Evolutionary conservation across 2,888 invertebrate species (phyloP), one percentile per base, ranked within the genome.

Genomic region (Dioctria rufipes): DNA sequence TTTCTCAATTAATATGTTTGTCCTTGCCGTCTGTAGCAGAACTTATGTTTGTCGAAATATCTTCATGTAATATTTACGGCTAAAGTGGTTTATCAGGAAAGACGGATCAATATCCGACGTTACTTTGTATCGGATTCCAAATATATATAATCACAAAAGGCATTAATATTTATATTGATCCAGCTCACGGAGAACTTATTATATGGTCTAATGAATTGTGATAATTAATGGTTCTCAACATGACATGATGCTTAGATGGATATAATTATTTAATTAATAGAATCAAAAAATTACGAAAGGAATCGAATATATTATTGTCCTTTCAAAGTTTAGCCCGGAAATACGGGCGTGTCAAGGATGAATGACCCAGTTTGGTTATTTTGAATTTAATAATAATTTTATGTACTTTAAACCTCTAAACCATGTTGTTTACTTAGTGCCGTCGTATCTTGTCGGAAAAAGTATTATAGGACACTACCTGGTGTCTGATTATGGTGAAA

Each of bases 181-280:
- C 73, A 42, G 9, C 42, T 73, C 73, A 60, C 58, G 51, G 42
- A 61, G 58, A 73, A 58, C 73, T 73, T 73, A 58, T 73, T 73
- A 73, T 58, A 73, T 73, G 73, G 58, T 13, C 58, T 73, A 73
- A 73, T 73, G 60, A 73, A 73, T 73, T 73, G 42, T 60, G 54
- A 42, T 25, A 73, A 60, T 58, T 40, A 73, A 73, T 73, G 37
- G 6, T 25, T 58, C 13, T n/a, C 37, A 39, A 37, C 54, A 8
- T 11, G 54, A 37, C 54, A 8, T 11, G 54, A 54, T 11, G 54
- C 6, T 54, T 8, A 54, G 11, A 8, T 1, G 54, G 54, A 11
- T 4, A 25, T 25, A 25, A 25, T 25, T 25, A 25, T 25, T 25
- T 25, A 54, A 54, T 54, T 54, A 54, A 54, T 11, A 46, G 46